Evolutionary conservation across 2,888 invertebrate genomes (phyloP).

Genomic region (Eudemis profundana): DNA sequence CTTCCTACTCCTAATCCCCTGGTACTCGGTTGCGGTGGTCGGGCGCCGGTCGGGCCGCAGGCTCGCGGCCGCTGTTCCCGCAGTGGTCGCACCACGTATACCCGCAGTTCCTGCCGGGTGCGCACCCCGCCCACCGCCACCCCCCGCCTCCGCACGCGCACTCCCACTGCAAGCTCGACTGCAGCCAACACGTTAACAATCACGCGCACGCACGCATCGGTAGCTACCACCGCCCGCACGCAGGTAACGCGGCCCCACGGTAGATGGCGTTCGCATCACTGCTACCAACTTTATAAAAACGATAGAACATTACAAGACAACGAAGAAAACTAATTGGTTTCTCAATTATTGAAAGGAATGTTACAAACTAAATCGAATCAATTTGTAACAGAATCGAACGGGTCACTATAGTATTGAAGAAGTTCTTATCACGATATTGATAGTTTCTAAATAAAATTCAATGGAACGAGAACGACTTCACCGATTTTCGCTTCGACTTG

Average conservation of each 20-base stretch:
- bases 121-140: conserved; percentile 88
- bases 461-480: neutral
- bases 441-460: neutral
- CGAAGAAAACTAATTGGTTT: no score
- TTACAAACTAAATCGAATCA: no score
- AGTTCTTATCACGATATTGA: neutral
- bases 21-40: conserved; percentile 31
- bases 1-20: conserved; percentile 25
- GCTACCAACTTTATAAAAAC: neutral
- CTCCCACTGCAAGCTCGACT: conserved; percentile 86
- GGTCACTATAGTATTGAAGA: no score
- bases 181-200: conserved; percentile 78
- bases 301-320: no score
- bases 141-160: conserved; percentile 84
- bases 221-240: conserved; percentile 84
- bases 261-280: conserved; percentile 64
- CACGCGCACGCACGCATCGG: conserved; percentile 83
- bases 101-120: conserved; percentile 96
- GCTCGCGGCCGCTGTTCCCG: conserved; percentile 94
- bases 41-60: conserved; percentile 49
- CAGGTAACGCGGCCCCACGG: conserved; percentile 73
- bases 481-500: neutral
- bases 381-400: no score
- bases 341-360: neutral
- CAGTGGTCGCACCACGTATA: conserved; percentile 98